A percentile compares a stretch with the other conserved stretches of the same genome.
These are phyloP conservation scores for Colostygia pectinataria DNA, from an alignment of 2,888 invertebrate species.

Conservation along the genomic window DNA sequence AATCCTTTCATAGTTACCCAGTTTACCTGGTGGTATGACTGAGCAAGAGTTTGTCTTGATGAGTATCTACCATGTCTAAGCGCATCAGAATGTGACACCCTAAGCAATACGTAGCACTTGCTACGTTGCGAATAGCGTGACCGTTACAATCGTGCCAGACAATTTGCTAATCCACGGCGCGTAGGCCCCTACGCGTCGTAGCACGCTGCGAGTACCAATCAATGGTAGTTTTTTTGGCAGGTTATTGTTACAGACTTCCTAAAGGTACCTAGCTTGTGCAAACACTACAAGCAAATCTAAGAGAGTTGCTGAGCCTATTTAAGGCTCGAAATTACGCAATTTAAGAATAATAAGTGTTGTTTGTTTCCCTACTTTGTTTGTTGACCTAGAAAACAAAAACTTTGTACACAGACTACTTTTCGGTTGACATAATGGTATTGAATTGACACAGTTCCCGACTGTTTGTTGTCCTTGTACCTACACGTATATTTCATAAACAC, in stretches of 20 bases:
- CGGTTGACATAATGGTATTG: conserved; percentile 26
- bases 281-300: too few relatives aligned
- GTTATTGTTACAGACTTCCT: too few relatives aligned
- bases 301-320: not conserved
- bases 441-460: conserved; percentile 32
- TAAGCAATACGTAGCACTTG: not conserved
- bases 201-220: not conserved
- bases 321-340: conserved; percentile 2
- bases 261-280: too few relatives aligned
- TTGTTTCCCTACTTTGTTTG: conserved; percentile 28
- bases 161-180: too few relatives aligned
- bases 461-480: conserved; percentile 28
- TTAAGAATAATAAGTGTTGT: conserved; percentile 6
- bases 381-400: conserved; percentile 34
- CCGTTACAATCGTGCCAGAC: too few relatives aligned
- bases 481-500: conserved; percentile 20
- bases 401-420: conserved; percentile 27
- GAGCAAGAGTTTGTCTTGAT: too few relatives aligned
- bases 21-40: too few relatives aligned
- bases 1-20: too few relatives aligned
- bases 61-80: too few relatives aligned
- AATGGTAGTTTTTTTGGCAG: too few relatives aligned
- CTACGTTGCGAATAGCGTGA: conserved; percentile 10
- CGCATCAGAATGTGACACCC: too few relatives aligned
- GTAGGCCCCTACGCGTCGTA: not conserved